These are phyloP conservation scores for Carassius gibelio DNA, from an alignment of 2,113 vertebrate genomes.

Conservation along the genomic window DNA sequence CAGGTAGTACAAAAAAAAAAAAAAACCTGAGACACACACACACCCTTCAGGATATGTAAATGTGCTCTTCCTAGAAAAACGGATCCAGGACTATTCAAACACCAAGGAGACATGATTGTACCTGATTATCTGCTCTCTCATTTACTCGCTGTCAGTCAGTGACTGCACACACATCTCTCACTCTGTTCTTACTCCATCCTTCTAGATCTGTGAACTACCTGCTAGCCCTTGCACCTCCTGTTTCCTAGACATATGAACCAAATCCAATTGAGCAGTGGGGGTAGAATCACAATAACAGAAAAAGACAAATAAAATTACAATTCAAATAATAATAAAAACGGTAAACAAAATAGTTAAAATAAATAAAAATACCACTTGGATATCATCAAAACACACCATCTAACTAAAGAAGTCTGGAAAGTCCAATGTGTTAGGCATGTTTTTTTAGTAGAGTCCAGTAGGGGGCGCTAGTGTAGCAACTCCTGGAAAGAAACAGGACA, in stretches of 20 bases:
- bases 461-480: conserved; percentile 35
- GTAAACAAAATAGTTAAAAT: not conserved
- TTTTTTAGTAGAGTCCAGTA: conserved; percentile 39
- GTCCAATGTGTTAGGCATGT: not conserved
- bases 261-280: not conserved
- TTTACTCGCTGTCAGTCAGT: not conserved
- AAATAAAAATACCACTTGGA: not conserved
- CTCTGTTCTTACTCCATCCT: not conserved
- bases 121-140: not conserved
- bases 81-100: conserved; percentile 47
- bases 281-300: not conserved
- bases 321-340: not conserved
- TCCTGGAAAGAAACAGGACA: not conserved
- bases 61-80: conserved; percentile 52
- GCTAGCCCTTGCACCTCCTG: not conserved
- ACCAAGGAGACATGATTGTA: conserved; percentile 19
- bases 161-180: not conserved
- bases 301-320: not conserved
- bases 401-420: not conserved
- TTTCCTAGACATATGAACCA: not conserved
- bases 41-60: conserved; percentile 60
- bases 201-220: not conserved
- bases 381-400: not conserved
- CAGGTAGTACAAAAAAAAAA: not conserved
- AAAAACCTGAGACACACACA: not conserved